Percentiles rank a stretch among this genome's conserved stretches.
phyloP scores from a whole-genome alignment of 2,113 vertebrate species.

The Acrocephalus arundinaceus region DNA sequence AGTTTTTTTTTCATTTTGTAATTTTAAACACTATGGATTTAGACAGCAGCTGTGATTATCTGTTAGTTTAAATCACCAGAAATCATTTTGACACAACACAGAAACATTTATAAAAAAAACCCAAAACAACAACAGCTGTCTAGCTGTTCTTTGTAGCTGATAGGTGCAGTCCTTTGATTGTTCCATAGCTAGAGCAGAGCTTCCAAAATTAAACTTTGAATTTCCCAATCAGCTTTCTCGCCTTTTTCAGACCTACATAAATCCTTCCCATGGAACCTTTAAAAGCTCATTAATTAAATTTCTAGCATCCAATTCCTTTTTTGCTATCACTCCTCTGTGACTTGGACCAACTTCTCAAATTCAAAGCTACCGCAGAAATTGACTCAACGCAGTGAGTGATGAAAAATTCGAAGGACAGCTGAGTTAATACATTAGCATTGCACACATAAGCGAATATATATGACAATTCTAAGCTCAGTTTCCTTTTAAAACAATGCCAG shows the following conservation, averaged over 20 bases:
- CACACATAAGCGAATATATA: conserved; percentile 72
- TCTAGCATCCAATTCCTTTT: conserved; percentile 42
- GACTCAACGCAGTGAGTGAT: conserved; percentile 58
- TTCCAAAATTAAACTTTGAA: conserved; percentile 72
- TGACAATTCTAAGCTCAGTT: conserved; percentile 72
- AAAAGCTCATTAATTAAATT: conserved; percentile 53
- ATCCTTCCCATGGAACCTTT: conserved; percentile 52
- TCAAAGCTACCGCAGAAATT: conserved; percentile 66
- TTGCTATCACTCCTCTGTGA: conserved; percentile 26
- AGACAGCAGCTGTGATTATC: conserved; percentile 99
- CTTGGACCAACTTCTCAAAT: conserved; percentile 56
- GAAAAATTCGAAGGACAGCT: conserved; percentile 71
- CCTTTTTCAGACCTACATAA: conserved; percentile 60
- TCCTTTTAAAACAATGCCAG: conserved; percentile 62
- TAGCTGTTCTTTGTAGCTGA: conserved; percentile 92
- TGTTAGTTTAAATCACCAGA: conserved; percentile 99
- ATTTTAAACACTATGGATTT: conserved; percentile 98
- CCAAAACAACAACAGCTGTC: conserved; percentile 84
- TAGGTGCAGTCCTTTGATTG: conserved; percentile 97
- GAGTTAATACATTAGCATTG: conserved; percentile 75
- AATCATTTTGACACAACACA: conserved; percentile 99
- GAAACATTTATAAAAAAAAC: conserved; percentile 89
- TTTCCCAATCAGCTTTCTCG: conserved; percentile 59
- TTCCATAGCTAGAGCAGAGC: conserved; percentile 80
- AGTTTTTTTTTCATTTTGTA: conserved; percentile 93